Base-by-base conservation (phyloP, 2,888 invertebrate species). In the Phaedon cochleariae region DNA sequence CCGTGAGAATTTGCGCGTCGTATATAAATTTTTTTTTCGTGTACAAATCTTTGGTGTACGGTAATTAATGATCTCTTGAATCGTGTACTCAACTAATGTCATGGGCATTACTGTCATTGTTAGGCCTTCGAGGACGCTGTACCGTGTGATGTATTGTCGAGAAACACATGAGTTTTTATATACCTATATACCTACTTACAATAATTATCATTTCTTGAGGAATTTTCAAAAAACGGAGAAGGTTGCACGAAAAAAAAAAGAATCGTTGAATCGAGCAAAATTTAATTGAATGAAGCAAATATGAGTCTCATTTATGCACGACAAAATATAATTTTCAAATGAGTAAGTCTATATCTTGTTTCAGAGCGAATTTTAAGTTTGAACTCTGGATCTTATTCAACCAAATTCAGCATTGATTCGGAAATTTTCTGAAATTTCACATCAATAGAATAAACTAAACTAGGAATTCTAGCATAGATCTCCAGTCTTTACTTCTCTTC, bases 1-100 rank as follows among this genome's bases (percentile, higher is more conserved):
- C 70, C 74, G 74, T 74, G 74, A 74, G 74, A 74, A 73, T 70
- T 41, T 9, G 15, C 41, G 12, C 4, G 4, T 26, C 26, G 7
- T 7, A 7, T 26, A 5, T 7, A 26, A 26, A n/a, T n/a, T 55
- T 45, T 34, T n/a, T 41, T 34, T 63, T 29, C 46, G 41, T 63
- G 49, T 64, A 59, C 59, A 59, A 64, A 60, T 60, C 64, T 59
- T 15, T 34, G 10, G 31, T 34, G 31, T 34, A 15, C 15, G 29
- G 51, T 67, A 67, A 67, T 67, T 67, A 67, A 67, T 64, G 63
- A 64, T 67, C 64, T 48, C 34, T 15, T 15, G 15, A 41, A 4
- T 41, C 41, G 41, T 41, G 41, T 41, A n/a, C 15, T 41, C 54
- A 29, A 59, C 34, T 59, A 59, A 59, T 65, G 62, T 62, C 60